These are phyloP conservation scores for Drosophila persimilis DNA, from an alignment of 1,140 invertebrate species.

Conservation along the genomic window DNA sequence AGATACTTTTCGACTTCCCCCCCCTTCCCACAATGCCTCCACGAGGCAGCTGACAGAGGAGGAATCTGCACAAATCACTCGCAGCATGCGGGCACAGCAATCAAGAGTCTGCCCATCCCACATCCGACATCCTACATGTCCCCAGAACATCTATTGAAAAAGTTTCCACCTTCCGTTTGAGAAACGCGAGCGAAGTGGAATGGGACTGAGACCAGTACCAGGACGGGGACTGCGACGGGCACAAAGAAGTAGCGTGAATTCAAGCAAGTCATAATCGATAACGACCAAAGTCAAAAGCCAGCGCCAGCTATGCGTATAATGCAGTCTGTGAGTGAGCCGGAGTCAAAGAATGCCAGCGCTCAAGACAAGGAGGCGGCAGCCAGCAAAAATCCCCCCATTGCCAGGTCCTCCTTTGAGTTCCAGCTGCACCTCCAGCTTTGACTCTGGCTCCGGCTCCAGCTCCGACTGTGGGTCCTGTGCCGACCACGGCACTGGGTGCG, in stretches of 20 bases:
- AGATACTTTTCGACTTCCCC: conserved; percentile 10
- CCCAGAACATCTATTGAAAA: conserved; percentile 57
- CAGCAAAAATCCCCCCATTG: background rate
- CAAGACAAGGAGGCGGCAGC: conserved; percentile 23
- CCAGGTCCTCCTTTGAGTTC: background rate
- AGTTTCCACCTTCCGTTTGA: conserved; percentile 50
- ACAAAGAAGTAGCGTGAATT: conserved; percentile 15
- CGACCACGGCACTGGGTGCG: background rate
- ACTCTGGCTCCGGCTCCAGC: conserved; percentile 7
- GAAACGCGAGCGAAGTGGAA: background rate
- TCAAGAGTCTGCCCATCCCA: conserved; percentile 59
- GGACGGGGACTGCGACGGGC: background rate
- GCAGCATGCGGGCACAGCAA: conserved; percentile 50
- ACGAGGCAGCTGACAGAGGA: conserved; percentile 23
- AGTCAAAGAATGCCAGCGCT: conserved; percentile 16
- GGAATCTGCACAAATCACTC: conserved; percentile 35
- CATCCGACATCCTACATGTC: conserved; percentile 61
- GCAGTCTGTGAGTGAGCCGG: conserved; percentile 33
- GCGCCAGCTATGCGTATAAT: conserved; percentile 35
- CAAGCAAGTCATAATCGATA: conserved; percentile 68
- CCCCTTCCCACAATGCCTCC: conserved; percentile 1
- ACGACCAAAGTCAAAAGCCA: conserved; percentile 43
- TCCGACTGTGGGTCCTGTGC: background rate
- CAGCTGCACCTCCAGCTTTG: background rate
- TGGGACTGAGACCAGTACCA: background rate